These are phyloP conservation scores for Hedychridium roseum DNA, from an alignment of 2,888 invertebrate species.

Conservation along the genomic window DNA sequence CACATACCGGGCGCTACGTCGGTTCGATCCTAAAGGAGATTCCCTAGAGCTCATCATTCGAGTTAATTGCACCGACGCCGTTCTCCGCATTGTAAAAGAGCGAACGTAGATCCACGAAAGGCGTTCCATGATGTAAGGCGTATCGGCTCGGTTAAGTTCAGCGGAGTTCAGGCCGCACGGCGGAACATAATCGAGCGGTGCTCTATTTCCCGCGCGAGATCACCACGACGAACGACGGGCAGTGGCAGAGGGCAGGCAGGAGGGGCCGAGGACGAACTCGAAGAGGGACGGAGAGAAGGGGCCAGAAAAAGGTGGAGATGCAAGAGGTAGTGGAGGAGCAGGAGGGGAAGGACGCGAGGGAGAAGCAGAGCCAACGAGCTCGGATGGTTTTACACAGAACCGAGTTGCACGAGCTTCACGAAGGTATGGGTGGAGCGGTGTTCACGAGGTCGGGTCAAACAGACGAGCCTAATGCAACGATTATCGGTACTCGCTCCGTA, in stretches of 20 bases:
- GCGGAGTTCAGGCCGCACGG: constrained; percentile 32
- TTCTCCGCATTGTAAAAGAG: too few relatives aligned
- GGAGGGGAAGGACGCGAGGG: constrained; percentile 9
- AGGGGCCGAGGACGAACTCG: constrained; percentile 27
- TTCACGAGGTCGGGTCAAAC: constrained; percentile 58
- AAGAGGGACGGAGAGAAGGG: too few relatives aligned
- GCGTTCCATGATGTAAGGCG: constrained; percentile 14
- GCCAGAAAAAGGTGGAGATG: constrained; percentile 6
- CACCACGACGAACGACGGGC: constrained; percentile 37
- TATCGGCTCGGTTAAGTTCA: constrained; percentile 36
- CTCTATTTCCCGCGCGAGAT: constrained; percentile 58
- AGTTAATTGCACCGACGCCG: constrained; percentile 1
- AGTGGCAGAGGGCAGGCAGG: constrained; percentile 22
- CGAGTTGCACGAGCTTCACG: constrained; percentile 36
- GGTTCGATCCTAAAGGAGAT: constrained; percentile 1
- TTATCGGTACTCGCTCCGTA: constrained; percentile 13
- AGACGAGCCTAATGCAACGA: constrained; percentile 37
- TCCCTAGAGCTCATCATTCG: neutral
- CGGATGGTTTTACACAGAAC: constrained; percentile 48
- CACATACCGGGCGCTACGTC: too few relatives aligned
- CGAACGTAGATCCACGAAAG: constrained; percentile 6
- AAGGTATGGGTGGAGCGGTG: constrained; percentile 47
- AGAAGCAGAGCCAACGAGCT: constrained; percentile 28
- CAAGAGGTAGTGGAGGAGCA: constrained; percentile 9
- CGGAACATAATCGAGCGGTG: constrained; percentile 49